These are phyloP conservation scores for Acomys russatus DNA, from an alignment of 2,797 vertebrate species.

Conservation along the genomic window DNA sequence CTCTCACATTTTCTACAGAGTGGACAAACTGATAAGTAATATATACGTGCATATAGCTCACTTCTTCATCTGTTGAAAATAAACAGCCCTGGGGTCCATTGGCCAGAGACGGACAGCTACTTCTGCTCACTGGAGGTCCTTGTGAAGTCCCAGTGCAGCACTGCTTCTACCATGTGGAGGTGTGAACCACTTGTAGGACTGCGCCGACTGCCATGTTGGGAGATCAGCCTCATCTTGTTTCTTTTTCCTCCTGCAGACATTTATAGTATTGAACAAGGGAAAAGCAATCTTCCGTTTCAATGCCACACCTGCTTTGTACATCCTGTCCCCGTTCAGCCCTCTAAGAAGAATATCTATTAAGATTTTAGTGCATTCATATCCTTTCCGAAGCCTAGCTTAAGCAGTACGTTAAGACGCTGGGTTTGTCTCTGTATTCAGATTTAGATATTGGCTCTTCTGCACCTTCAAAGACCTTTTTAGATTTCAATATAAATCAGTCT, in stretches of 20 bases:
- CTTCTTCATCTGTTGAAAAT: neutral
- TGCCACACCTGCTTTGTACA: slow-evolving; percentile 95
- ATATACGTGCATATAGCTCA: neutral
- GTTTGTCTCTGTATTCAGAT: slow-evolving; percentile 8
- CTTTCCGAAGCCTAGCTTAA: slow-evolving; percentile 89
- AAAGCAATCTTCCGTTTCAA: slow-evolving; percentile 98
- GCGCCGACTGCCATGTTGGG: neutral
- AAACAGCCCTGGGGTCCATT: neutral
- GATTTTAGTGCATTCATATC: slow-evolving; percentile 99
- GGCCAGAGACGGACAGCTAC: neutral
- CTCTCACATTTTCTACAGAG: neutral
- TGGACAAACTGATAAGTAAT: neutral
- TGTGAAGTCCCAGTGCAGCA: neutral
- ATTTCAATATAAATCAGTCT: slow-evolving; percentile 47
- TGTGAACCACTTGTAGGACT: neutral
- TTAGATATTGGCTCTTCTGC: slow-evolving; percentile 24
- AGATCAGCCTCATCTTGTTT: slow-evolving; percentile 43
- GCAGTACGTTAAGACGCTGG: neutral
- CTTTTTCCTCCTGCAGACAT: slow-evolving; percentile 92
- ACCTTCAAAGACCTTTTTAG: slow-evolving; percentile 45
- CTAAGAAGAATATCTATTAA: slow-evolving; percentile 97
- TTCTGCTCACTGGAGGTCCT: neutral
- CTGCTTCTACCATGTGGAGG: neutral
- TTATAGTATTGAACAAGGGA: slow-evolving; percentile 97
- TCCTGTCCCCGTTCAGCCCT: slow-evolving; percentile 96